Evolutionary conservation across 2,888 invertebrate species (phyloP), one percentile per base, ranked within the genome.

Genomic region (Andricus curvator): DNA sequence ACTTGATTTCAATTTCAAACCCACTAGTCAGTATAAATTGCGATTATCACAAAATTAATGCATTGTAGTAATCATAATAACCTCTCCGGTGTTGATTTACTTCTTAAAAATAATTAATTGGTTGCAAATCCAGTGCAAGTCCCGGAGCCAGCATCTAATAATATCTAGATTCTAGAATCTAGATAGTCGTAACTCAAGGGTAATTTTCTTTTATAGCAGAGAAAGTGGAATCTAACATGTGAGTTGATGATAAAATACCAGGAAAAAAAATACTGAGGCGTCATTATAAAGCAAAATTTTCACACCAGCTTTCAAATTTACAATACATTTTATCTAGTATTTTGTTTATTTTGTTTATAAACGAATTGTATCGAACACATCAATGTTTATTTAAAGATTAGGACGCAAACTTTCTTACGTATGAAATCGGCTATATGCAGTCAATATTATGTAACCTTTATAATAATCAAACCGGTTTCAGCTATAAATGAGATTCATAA

Each of bases 401-500:
- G 8, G 51, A 20, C n/a, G 20, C n/a, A n/a, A n/a, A 20, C 8
- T n/a, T n/a, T n/a, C 56, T 51, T 56, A 9, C 17, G 9, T n/a
- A 56, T 56, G 11, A 56, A n/a, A 56, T n/a, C 11, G 2, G 5
- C 62, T 25, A 62, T 25, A 62, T 62, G 25, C 25, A 62, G 62
- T 62, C 25, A 13, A 51, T 74, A 33, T 74, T 74, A 74, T n/a
- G 6, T 37, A 74, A 74, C n/a, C 33, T 33, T 33, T 51, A 48
- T 74, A 56, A 33, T 74, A 74, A 51, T 56, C 33, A 74, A 56
- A 56, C 56, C 74, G 74, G 51, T 51, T 74, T 29, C 11, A 51
- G 13, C n/a, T 25, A 51, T 56, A 51, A 33, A 74, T 8, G 62
- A 74, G n/a, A 29, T 51, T 33, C 56, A 33, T 56, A 25, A 51